Base-by-base conservation (phyloP, 2,113 vertebrate species). In the Misgurnus anguillicaudatus region DNA sequence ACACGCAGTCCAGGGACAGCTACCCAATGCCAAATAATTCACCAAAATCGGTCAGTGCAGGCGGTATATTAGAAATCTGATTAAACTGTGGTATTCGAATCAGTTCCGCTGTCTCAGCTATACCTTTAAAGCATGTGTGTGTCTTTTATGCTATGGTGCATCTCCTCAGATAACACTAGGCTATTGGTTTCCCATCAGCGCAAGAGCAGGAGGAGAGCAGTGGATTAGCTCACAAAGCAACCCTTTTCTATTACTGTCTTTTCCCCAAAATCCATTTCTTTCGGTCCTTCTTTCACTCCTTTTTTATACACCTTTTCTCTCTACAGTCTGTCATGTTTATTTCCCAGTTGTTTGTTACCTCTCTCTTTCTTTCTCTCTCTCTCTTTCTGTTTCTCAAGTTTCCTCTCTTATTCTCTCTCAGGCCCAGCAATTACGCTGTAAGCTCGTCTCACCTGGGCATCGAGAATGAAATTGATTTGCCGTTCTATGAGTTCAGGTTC, bases 161-260 rank as follows among this genome's bases (percentile, higher is more conserved):
- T 89, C 89, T 88, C 85, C 87, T 85, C 68, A 88, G 86, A 89
- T 91, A 90, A 92, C 89, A 69, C 87, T 31, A 31, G 24, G 24
- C 24, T 89, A 91, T 92, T 90, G 91, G 92, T 91, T 91, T 91
- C 89, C 87, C 89, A 87, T 91, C 89, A 90, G 88, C 66, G 65
- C 75, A 39, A 85, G 84, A 89, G 86, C 84, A 85, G 80, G 82
- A 83, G 73, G 85, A 85, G 85, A 84, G 74, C 83, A 86, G 86
- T 73, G 87, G 80, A 88, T 89, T 82, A 85, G 83, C 87, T 48
- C 71, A 68, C 63, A 87, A 85, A 82, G 82, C 82, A 80, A 86
- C 78, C 78, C 83, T 77, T 74, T 78, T 77, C 58, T 72, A 45
- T 63, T 80, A 66, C 70, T 64, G 48, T 62, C 61, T 45, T 75